Evolutionary conservation across 2,888 invertebrate species (phyloP).

Genomic region (Phasia obesa): DNA sequence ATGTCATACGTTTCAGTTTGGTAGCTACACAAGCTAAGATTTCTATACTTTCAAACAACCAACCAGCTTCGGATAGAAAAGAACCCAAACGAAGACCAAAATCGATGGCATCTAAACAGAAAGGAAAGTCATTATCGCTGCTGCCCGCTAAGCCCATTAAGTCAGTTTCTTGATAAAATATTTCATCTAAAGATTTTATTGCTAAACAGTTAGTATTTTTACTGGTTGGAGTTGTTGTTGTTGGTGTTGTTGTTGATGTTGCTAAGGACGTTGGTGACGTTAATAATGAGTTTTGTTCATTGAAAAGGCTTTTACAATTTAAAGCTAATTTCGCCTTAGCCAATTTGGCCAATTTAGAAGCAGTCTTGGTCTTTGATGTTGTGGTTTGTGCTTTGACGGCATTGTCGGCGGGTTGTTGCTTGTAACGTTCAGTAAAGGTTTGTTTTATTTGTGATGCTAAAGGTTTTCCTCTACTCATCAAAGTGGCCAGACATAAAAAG

Average conservation of each 20-base stretch:
- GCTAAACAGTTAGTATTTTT: not conserved
- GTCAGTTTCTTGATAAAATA: constrained; percentile 30
- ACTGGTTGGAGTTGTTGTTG: constrained; percentile 1
- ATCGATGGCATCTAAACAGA: constrained; percentile 76
- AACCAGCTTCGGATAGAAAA: constrained; percentile 94
- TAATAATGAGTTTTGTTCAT: constrained; percentile 18
- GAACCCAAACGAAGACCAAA: constrained; percentile 84
- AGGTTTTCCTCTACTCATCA: constrained; percentile 78
- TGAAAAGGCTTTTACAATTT: constrained; percentile 49
- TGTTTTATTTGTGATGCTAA: constrained; percentile 77
- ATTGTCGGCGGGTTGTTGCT: constrained; percentile 59
- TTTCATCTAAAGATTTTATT: constrained; percentile 13
- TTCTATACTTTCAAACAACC: constrained; percentile 90
- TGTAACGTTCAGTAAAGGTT: constrained; percentile 75
- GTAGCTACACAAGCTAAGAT: constrained; percentile 88
- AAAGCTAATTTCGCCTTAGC: constrained; percentile 60
- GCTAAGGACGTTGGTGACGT: not conserved
- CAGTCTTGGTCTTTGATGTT: constrained; percentile 58
- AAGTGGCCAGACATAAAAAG: constrained; percentile 78
- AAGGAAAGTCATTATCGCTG: constrained; percentile 62
- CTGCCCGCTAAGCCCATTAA: constrained; percentile 3
- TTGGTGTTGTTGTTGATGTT: not conserved
- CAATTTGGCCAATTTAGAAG: constrained; percentile 62
- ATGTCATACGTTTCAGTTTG: constrained; percentile 85
- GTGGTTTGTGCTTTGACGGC: constrained; percentile 44